Evolutionary conservation across 2,888 invertebrate genomes (phyloP).

Genomic region (Clanis bilineata): DNA sequence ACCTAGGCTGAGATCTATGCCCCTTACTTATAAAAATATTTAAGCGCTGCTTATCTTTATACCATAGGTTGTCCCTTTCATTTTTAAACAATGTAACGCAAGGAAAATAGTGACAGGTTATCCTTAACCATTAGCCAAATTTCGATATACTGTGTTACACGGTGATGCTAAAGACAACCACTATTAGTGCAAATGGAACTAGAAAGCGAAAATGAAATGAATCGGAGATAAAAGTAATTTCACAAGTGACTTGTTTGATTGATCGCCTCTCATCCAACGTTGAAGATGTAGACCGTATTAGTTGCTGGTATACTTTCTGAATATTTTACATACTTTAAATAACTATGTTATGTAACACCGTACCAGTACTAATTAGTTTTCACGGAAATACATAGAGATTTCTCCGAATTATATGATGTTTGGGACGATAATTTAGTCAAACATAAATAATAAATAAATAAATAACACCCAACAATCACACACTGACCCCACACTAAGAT

Average conservation of each 20-base stretch:
- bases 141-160: not conserved
- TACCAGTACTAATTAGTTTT: not conserved
- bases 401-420: not conserved
- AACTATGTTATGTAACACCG: not conserved
- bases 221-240: not conserved
- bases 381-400: not conserved
- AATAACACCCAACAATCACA: too few relatives aligned
- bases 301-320: not conserved
- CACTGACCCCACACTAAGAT: too few relatives aligned
- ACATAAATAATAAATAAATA: too few relatives aligned
- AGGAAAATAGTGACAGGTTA: too few relatives aligned
- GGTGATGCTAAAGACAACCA: not conserved
- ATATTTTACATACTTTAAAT: not conserved
- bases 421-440: too few relatives aligned
- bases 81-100: too few relatives aligned
- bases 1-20: too few relatives aligned
- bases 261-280: conserved; percentile 5
- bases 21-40: too few relatives aligned
- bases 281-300: conserved; percentile 6
- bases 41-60: too few relatives aligned
- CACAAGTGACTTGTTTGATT: not conserved
- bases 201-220: not conserved
- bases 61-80: too few relatives aligned
- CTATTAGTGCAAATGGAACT: not conserved
- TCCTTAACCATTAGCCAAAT: not conserved